These are phyloP conservation scores for Stegodyphus mimosarum DNA, from an alignment of 1,140 invertebrate species.

Conservation along the genomic window DNA sequence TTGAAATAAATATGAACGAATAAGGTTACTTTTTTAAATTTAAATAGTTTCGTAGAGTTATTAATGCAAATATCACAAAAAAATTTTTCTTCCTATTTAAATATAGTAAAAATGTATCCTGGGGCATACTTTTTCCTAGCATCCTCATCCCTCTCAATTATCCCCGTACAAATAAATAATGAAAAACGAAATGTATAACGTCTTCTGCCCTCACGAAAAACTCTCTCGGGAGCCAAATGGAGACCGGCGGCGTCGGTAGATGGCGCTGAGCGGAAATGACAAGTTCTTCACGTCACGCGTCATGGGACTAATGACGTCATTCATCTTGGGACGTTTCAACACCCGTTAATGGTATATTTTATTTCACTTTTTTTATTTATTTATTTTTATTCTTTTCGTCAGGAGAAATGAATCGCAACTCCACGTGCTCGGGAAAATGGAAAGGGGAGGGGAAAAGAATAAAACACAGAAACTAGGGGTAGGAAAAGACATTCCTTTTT, in stretches of 20 bases:
- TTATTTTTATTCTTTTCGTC: slow-evolving; percentile 13
- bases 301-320: slow-evolving; percentile 58
- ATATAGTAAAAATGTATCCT: too few species aligned
- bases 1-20: too few species aligned
- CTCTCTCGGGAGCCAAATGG: slow-evolving; percentile 37
- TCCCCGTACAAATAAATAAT: too few species aligned
- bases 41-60: too few species aligned
- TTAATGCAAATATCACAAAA: too few species aligned
- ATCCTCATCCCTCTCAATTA: too few species aligned
- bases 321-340: slow-evolving; percentile 55
- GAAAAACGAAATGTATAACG: too few species aligned
- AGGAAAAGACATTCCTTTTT: too few species aligned
- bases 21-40: too few species aligned
- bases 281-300: slow-evolving; percentile 59
- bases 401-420: slow-evolving; percentile 25
- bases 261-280: slow-evolving; percentile 60
- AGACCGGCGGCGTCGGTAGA: slow-evolving; percentile 28
- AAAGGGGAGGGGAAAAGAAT: neutral
- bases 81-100: too few species aligned
- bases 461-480: too few species aligned
- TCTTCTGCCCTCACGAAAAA: neutral
- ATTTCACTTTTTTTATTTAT: slow-evolving; percentile 19
- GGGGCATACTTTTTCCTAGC: too few species aligned
- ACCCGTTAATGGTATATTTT: slow-evolving; percentile 35
- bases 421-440: neutral